These are phyloP conservation scores for Coracopsis vasa DNA, from an alignment of 2,113 vertebrate genomes.

Conservation along the genomic window DNA sequence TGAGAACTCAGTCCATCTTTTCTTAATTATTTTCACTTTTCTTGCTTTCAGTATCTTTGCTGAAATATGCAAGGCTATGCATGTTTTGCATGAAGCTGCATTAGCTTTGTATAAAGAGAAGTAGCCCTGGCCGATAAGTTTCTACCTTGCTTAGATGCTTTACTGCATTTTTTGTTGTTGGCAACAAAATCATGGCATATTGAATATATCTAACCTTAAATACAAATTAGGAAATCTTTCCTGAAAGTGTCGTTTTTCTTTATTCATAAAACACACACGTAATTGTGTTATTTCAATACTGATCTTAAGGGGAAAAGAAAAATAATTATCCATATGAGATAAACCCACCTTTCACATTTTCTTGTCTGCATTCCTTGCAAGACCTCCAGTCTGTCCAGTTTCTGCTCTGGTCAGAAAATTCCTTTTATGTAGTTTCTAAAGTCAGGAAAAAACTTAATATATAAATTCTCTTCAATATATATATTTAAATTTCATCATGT, in stretches of 20 bases:
- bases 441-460: background rate
- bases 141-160: background rate
- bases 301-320: background rate
- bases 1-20: background rate
- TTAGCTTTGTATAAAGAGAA: fast-evolving
- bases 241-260: background rate
- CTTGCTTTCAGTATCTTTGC: background rate
- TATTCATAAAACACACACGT: background rate
- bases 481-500: background rate
- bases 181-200: background rate
- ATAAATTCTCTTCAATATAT: background rate
- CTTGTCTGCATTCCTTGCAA: background rate
- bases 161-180: background rate
- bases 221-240: background rate
- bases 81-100: background rate
- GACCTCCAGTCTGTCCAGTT: background rate
- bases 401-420: background rate
- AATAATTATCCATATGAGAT: background rate
- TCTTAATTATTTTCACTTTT: background rate
- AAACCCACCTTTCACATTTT: background rate
- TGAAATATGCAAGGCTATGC: background rate
- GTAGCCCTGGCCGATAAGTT: background rate
- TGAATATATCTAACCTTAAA: background rate
- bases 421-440: background rate
- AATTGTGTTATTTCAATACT: background rate